Conservation (phyloP, 2,888 invertebrate genomes). For the Pterobdella sp. region DNA sequence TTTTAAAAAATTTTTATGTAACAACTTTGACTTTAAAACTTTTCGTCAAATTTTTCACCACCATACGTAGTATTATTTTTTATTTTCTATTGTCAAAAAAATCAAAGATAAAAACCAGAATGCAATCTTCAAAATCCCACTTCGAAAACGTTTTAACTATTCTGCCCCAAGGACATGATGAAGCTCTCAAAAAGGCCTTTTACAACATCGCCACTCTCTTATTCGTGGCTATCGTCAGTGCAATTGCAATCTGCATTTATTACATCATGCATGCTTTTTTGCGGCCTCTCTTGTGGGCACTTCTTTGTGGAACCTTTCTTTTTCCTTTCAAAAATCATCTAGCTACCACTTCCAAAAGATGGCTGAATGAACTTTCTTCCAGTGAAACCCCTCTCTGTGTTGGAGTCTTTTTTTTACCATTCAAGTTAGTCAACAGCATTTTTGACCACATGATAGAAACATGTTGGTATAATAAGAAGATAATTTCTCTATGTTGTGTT, state of each 20-base stretch:
- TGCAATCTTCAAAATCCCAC: conserved; percentile 21
- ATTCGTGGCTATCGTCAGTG: conserved; percentile 61
- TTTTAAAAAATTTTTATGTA: neutral
- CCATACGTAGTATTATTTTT: neutral
- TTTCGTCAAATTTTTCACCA: neutral
- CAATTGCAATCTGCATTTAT: conserved; percentile 53
- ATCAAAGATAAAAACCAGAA: conserved; percentile 25
- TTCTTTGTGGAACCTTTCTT: conserved; percentile 90
- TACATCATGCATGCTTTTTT: conserved; percentile 73
- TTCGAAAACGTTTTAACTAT: conserved; percentile 31
- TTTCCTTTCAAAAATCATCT: conserved; percentile 83
- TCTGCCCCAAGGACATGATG: conserved; percentile 52
- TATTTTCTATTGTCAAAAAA: neutral
- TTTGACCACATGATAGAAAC: conserved; percentile 68
- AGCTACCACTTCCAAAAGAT: conserved; percentile 66
- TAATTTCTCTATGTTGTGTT: conserved; percentile 54
- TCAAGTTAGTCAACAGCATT: conserved; percentile 61
- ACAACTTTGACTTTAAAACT: neutral
- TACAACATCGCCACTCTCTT: conserved; percentile 78
- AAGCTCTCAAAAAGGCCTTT: conserved; percentile 81
- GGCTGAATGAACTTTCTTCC: conserved; percentile 56
- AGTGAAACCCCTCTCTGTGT: conserved; percentile 53
- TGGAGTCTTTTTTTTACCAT: conserved; percentile 56
- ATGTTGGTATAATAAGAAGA: conserved; percentile 62
- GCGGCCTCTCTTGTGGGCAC: conserved; percentile 87